Base-by-base conservation (phyloP, 2,797 vertebrate species). In the Sebastolobus altivelis region DNA sequence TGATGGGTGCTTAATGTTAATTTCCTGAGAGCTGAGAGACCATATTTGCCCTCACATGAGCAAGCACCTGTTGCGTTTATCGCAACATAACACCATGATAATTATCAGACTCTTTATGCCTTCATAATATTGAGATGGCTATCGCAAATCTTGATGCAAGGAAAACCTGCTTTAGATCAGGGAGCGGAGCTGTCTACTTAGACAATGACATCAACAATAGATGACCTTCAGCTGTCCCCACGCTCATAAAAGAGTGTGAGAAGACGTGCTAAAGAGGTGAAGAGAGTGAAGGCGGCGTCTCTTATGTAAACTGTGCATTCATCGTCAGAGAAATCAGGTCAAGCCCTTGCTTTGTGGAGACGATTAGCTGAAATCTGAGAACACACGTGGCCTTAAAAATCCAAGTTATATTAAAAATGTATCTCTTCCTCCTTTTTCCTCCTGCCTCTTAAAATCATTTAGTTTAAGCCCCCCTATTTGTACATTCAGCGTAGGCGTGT, bases 221-320 rank as follows among this genome's bases (percentile, higher is more conserved):
- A 43, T 72, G 67, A 5, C 65, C 31, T 75, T 71, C 16, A 70
- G 29, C 59, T 46, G 33, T 87, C 68, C 31, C 70, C 25, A 9
- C 2, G 12, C 52, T 70, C 59, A 65, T 75, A 66, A 72, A 80
- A 63, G 49, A 75, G 38, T 83, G 29, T 82, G 27, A 69, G 58
- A 82, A 61, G 62, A 78, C 7, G 37, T 6, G 7, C n/a, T 75
- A 63, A 85, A 80, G 22, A 68, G 27, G 31, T 31, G n/a, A 75
- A 43, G 6, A 56, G 38, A 66, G 37, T 62, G 37, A 49, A 77
- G 40, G 10, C 40, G 27, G 10, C 40, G 27, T 16, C 13, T 11
- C 67, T 80, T 84, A 83, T 86, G 69, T 83, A 83, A 89, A 82
- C 82, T 75, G 11, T 60, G 16, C 37, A 75, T 88, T 88, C 37